Conservation (phyloP, 2,797 vertebrate species). For the Enteromius anoplus region DNA sequence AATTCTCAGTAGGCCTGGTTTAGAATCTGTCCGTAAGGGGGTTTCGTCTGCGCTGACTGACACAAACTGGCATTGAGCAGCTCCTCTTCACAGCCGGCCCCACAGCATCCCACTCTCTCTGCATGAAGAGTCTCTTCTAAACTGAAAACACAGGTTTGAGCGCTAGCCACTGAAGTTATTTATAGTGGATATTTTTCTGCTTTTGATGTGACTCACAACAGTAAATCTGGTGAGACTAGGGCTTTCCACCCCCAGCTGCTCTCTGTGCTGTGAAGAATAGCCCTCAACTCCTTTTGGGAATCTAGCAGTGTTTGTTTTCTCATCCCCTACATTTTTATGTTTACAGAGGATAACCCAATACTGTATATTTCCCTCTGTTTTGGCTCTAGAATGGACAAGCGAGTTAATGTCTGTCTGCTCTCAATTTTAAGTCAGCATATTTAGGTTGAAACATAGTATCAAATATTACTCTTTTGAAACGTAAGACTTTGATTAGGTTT, state of each 20-base stretch:
- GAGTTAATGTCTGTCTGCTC: neutral
- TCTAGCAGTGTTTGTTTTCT: conserved; percentile 20
- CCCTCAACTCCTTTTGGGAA: conserved; percentile 2
- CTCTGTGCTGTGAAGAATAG: conserved; percentile 31
- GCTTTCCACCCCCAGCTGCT: conserved; percentile 44
- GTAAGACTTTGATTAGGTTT: conserved; percentile 14
- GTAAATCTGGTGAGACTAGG: conserved; percentile 48
- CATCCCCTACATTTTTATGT: conserved; percentile 23
- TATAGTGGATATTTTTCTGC: conserved; percentile 57
- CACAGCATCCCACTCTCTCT: conserved; percentile 44
- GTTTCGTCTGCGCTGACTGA: conserved; percentile 27
- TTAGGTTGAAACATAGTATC: conserved; percentile 26
- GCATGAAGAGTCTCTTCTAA: conserved; percentile 46
- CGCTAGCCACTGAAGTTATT: conserved; percentile 47
- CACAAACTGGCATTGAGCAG: conserved; percentile 45
- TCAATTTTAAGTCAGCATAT: conserved; percentile 27
- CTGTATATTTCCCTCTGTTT: conserved; percentile 18
- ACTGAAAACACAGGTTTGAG: conserved; percentile 37
- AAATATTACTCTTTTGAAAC: conserved; percentile 16
- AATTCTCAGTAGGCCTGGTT: neutral
- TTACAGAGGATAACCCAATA: conserved; percentile 17
- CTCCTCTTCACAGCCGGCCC: conserved; percentile 39
- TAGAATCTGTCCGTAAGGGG: conserved; percentile 27
- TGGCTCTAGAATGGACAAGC: neutral
- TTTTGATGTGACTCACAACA: conserved; percentile 58